These are phyloP conservation scores for Acestrorhynchus altus DNA, from an alignment of 2,797 vertebrate genomes.

Conservation along the genomic window DNA sequence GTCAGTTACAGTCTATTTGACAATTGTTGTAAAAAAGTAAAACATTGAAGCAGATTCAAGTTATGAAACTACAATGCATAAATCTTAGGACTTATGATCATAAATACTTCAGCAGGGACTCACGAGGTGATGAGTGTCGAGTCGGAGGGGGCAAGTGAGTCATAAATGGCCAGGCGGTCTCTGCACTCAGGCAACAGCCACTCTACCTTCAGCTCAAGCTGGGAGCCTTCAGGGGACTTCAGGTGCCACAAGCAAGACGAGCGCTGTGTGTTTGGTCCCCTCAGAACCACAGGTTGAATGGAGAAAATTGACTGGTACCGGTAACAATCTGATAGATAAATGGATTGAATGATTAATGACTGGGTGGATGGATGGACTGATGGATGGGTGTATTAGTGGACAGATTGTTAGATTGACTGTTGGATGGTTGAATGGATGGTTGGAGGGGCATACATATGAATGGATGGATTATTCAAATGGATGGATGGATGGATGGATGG, in stretches of 20 bases:
- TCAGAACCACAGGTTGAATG: constrained; percentile 69
- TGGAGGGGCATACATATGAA: too few relatives aligned
- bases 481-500: too few relatives aligned
- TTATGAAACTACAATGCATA: too few relatives aligned
- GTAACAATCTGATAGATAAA: constrained; percentile 83
- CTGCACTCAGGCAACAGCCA: constrained; percentile 87
- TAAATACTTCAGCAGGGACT: constrained; percentile 62
- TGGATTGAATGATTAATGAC: neutral
- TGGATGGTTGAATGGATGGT: too few relatives aligned
- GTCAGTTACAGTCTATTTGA: neutral
- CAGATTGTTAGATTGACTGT: too few relatives aligned
- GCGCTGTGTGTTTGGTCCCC: constrained; percentile 81
- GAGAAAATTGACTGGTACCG: constrained; percentile 79
- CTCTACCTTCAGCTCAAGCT: constrained; percentile 87
- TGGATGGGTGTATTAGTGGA: too few relatives aligned
- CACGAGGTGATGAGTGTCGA: constrained; percentile 89
- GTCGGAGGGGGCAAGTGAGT: constrained; percentile 80
- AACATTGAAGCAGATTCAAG: too few relatives aligned
- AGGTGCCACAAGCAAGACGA: constrained; percentile 92
- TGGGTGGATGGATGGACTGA: neutral
- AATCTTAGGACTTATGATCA: neutral
- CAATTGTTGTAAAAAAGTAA: too few relatives aligned
- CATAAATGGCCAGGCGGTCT: constrained; percentile 88
- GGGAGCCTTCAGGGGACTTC: constrained; percentile 75
- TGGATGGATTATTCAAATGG: too few relatives aligned